Base-by-base conservation (phyloP, 2,797 vertebrate species). In the Pampus argenteus region DNA sequence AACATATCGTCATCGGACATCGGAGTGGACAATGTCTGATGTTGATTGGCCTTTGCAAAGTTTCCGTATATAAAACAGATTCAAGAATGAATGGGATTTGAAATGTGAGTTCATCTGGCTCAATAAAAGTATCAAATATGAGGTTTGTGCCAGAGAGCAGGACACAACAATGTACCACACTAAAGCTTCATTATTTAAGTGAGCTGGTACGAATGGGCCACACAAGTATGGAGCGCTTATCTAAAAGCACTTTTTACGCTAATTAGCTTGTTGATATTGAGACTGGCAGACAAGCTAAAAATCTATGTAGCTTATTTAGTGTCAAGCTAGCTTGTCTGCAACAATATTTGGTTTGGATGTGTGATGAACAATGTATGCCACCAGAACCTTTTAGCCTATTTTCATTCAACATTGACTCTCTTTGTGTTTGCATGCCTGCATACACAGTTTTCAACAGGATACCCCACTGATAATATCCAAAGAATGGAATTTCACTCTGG, bases 311-410 rank as follows among this genome's bases (percentile, higher is more conserved):
- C n/a, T 66, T 4, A 28, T 4, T 56, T 13, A 48, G 31, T 42
- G 13, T 52, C 11, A 6, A 40, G 34, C 45, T 38, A 54, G 47
- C 29, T 29, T 25, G 13, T 42, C 28, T 66, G 50, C 42, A 45
- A 58, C 17, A 80, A 61, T 69, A 70, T 86, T 80, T 84, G n/a
- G 26, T 22, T 77, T 76, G 65, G 56, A 79, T 51, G 59, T 3
- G 36, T 2, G 23, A 52, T 20, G 26, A 9, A 7, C n/a, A n/a
- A 67, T 45, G 31, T 49, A 20, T 44, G 36, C 45, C 52, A 74
- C 25, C 18, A 47, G 58, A 17, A 13, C 20, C 14, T 23, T 29
- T 22, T 14, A 20, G 3, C 18, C 17, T 4, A 1, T 68, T 52
- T 49, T 44, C 45, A 8, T 18, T 47, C 25, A 34, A 45, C 20